Percentiles rank a stretch among this genome's conserved stretches.
Evolutionary conservation across 2,797 vertebrate species (phyloP).

Genomic region (Molossus alvarezi): DNA sequence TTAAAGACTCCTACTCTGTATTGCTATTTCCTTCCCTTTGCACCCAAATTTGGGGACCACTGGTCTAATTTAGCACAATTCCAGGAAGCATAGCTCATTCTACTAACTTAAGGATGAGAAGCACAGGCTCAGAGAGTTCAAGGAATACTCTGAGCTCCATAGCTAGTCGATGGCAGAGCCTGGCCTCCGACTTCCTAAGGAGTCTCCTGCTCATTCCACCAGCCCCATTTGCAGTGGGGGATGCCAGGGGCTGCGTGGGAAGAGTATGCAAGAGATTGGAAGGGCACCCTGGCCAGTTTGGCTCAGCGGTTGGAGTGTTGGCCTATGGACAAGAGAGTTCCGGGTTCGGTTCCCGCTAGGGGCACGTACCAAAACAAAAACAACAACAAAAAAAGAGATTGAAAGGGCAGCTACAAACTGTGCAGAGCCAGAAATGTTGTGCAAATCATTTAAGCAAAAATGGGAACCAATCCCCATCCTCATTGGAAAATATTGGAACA

Average conservation of each 20-base stretch:
- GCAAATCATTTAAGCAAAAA: conserved; percentile 58
- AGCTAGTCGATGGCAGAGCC: neutral
- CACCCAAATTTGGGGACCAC: neutral
- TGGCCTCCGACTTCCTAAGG: neutral
- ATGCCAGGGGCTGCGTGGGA: accelerated
- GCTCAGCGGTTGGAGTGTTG: too few relatives aligned
- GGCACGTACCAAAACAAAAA: too few relatives aligned
- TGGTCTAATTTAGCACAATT: neutral
- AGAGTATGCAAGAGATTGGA: neutral
- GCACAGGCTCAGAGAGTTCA: neutral
- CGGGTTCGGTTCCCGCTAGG: too few relatives aligned
- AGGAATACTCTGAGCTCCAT: neutral
- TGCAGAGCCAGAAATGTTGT: neutral
- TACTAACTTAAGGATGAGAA: neutral
- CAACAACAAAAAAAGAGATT: neutral
- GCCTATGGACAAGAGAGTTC: too few relatives aligned
- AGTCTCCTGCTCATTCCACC: neutral
- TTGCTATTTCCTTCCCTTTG: neutral
- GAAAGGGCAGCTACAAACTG: neutral
- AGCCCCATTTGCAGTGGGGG: neutral
- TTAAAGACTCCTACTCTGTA: neutral
- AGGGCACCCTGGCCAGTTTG: neutral
- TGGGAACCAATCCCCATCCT: neutral
- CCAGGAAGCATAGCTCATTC: neutral
- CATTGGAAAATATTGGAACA: conserved; percentile 43